Conservation (phyloP, 2,797 vertebrate species). For the Glossophaga mutica region DNA sequence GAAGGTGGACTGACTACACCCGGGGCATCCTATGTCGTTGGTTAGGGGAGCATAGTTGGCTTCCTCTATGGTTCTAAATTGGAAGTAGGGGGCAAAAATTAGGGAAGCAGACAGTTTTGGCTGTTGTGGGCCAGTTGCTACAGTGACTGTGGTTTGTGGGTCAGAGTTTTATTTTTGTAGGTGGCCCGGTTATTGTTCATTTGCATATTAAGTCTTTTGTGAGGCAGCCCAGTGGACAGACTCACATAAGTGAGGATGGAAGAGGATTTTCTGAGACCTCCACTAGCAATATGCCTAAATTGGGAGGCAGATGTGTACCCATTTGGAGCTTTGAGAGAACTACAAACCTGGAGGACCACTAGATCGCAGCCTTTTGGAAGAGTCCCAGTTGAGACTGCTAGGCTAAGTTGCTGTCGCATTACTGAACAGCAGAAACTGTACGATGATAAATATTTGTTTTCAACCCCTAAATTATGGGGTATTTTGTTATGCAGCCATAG, state of each 20-base stretch:
- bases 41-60: neutral
- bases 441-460: neutral
- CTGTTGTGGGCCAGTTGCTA: neutral
- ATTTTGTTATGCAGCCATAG: neutral
- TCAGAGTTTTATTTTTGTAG: neutral
- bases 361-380: neutral
- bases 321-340: neutral
- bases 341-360: neutral
- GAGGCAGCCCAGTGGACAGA: neutral
- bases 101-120: neutral
- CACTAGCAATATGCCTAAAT: neutral
- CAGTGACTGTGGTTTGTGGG: neutral
- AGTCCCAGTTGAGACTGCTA: neutral
- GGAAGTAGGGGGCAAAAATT: neutral
- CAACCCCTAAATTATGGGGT: neutral
- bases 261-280: neutral
- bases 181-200: neutral
- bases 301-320: neutral
- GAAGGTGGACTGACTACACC: neutral
- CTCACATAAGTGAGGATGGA: neutral
- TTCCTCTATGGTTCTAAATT: neutral
- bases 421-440: neutral
- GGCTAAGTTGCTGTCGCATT: neutral
- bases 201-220: neutral
- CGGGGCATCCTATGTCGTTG: neutral